Conservation (phyloP, 2,888 invertebrate genomes). For the Cheilosia vulpina region DNA sequence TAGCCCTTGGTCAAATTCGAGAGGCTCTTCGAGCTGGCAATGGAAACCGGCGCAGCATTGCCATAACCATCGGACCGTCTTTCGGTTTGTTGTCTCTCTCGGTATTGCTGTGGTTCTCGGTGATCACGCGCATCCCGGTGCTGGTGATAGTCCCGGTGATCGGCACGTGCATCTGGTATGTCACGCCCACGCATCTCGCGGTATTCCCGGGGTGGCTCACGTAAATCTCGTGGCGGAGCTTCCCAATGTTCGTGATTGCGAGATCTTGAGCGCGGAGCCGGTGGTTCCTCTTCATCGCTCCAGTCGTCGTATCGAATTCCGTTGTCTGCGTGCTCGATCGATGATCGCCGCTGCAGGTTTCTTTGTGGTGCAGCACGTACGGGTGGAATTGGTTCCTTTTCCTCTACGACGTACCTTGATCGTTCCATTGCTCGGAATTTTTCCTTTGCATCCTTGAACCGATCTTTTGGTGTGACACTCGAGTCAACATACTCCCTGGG, state of each 20-base stretch:
- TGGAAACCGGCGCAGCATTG: slow-evolving; percentile 64
- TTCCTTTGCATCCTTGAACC: slow-evolving; percentile 94
- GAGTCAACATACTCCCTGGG: slow-evolving; percentile 54
- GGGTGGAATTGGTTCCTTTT: slow-evolving; percentile 74
- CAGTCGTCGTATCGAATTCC: slow-evolving; percentile 80
- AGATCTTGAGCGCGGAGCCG: slow-evolving; percentile 77
- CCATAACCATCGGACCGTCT: slow-evolving; percentile 57
- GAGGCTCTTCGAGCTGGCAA: slow-evolving; percentile 80
- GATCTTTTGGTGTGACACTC: slow-evolving; percentile 88
- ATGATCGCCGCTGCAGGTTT: slow-evolving; percentile 77
- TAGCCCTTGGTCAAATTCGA: slow-evolving; percentile 82
- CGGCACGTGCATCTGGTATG: slow-evolving; percentile 45
- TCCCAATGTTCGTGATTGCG: slow-evolving; percentile 77
- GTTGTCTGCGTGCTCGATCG: slow-evolving; percentile 77
- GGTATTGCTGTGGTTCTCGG: slow-evolving; percentile 78
- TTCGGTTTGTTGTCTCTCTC: slow-evolving; percentile 59
- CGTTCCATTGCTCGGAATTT: slow-evolving; percentile 91
- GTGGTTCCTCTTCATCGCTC: slow-evolving; percentile 81
- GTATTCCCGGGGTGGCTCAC: slow-evolving; percentile 66
- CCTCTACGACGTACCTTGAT: slow-evolving; percentile 85
- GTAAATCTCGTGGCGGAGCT: slow-evolving; percentile 62
- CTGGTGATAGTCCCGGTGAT: slow-evolving; percentile 61
- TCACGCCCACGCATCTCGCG: slow-evolving; percentile 62
- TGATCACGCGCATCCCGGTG: slow-evolving; percentile 76
- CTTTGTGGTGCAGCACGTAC: slow-evolving; percentile 56